Evolutionary conservation across 2,797 vertebrate genomes (phyloP).

Genomic region (Danionella dracula): DNA sequence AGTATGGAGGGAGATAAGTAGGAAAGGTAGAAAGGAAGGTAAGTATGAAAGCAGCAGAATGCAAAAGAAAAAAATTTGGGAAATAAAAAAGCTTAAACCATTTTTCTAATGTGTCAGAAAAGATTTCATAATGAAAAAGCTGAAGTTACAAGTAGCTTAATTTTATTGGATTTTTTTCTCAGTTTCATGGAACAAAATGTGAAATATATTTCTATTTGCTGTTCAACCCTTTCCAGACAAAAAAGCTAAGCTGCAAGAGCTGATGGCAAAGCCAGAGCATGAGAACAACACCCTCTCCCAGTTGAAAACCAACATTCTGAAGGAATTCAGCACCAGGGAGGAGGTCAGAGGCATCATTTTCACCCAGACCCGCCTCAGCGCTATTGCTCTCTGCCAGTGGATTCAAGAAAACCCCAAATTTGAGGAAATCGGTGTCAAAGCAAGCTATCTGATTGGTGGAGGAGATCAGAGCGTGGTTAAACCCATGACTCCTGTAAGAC

Average conservation of each 20-base stretch:
- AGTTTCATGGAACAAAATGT: too few relatives aligned
- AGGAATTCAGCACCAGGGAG: conserved; percentile 73
- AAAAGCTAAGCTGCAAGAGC: conserved; percentile 64
- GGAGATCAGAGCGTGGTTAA: conserved; percentile 87
- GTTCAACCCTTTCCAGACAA: conserved; percentile 66
- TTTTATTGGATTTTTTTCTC: too few relatives aligned
- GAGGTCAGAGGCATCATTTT: conserved; percentile 88
- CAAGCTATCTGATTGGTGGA: conserved; percentile 81
- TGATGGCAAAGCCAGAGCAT: conserved; percentile 71
- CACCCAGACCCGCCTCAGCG: conserved; percentile 87
- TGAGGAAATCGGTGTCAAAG: conserved; percentile 77
- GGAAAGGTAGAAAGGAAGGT: too few relatives aligned
- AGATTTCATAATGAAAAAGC: too few relatives aligned
- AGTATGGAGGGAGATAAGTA: too few relatives aligned
- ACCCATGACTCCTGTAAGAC: conserved; percentile 84
- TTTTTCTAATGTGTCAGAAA: too few relatives aligned
- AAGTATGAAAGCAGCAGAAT: too few relatives aligned
- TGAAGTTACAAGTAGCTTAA: too few relatives aligned
- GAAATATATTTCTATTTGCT: too few relatives aligned
- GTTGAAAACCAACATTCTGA: conserved; percentile 74
- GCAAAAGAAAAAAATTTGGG: too few relatives aligned
- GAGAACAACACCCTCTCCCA: conserved; percentile 83
- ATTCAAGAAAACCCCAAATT: conserved; percentile 87
- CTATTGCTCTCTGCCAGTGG: conserved; percentile 84
- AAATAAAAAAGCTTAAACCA: too few relatives aligned